Base-by-base conservation (phyloP, 2,113 vertebrate species). In the Oncorhynchus tshawytscha region DNA sequence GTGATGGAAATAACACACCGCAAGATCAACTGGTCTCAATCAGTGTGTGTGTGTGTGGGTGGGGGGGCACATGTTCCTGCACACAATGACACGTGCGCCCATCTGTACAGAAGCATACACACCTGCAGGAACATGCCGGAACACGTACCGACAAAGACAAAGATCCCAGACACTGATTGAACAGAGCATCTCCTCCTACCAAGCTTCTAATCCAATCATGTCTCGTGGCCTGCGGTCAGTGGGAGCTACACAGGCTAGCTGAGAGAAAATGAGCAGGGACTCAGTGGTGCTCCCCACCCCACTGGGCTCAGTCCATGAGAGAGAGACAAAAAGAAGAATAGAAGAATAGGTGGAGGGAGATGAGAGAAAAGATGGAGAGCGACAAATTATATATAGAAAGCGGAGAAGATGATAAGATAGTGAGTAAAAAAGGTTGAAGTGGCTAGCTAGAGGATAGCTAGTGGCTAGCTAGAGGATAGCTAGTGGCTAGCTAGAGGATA, bases 241-340 rank as follows among this genome's bases (percentile, higher is more conserved):
- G 51, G 25, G 70, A 72, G 24, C 45, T 31, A 7, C 59, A 48
- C 49, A 25, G 51, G 16, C 51, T 15, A 18, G 70, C 70, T 72
- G 70, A 20, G 70, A 59, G 70, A n/a, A 72, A 57, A 72, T 59
- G 70, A 72, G 29, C 45, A 71, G 70, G 54, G 59, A 71, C 70
- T 27, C 70, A 31, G 70, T 45, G 24, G 24, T 54, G 2, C 70
- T 71, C 25, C 25, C 15, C 13, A 24, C 7, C 49, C 49, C n/a
- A 27, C 70, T 71, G 70, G 5, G 70, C 49, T 7, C n/a, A 57
- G 24, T 8, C n/a, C 59, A 22, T 3, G 59, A 29, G 22, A 68
- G 65, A 51, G 45, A 27, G 8, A 24, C 57, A 6, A 31, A 18
- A 60, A 2, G 45, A 8, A 39, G 24, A 39, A 20, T 12, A 59